Evolutionary conservation across 2,888 invertebrate species (phyloP), one percentile per base, ranked within the genome.

Genomic region (Boloria euphrosyne): DNA sequence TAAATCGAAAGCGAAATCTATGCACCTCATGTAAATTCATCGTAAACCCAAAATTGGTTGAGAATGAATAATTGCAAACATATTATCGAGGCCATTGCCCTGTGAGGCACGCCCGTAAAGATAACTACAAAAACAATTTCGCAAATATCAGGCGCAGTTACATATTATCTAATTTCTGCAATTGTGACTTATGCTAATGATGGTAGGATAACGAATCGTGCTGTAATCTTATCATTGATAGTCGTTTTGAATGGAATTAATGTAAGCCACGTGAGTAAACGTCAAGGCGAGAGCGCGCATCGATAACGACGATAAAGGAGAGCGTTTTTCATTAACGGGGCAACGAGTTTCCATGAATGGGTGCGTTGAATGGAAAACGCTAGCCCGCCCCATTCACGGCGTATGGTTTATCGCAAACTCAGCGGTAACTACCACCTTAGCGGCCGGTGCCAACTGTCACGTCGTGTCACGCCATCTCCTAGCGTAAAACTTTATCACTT

Each of bases 291-390:
- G 68, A 68, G 66, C 57, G 69, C 53, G 68, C 68, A 71, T 74
- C 82, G 87, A 85, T 89, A 87, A 86, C 74, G 80, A 78, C 83
- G 82, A 84, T 83, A 83, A 83, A 82, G 80, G 75, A 80, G 77
- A 79, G 82, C 81, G 84, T 86, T 90, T 91, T 91, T 90, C 90
- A 90, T 90, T 87, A 90, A 89, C 83, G 82, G 84, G 80, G 76
- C 82, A 83, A 77, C 86, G 84, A 83, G 86, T 91, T 91, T 90
- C 90, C 90, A 87, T 92, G 89, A 92, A 91, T 91, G 91, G 89
- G 75, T 80, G 80, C 77, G 73, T 80, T 89, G 83, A 90, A 90
- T 91, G 89, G 85, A 90, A 90, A 90, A 87, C 85, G 83, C 80
- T 83, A 80, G 79, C 81, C 78, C 80, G 80, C 84, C 81, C 83